Evolutionary conservation across 1,140 invertebrate species (phyloP), one percentile per base, ranked within the genome.

Genomic region (Lordiphosa stackelbergi): DNA sequence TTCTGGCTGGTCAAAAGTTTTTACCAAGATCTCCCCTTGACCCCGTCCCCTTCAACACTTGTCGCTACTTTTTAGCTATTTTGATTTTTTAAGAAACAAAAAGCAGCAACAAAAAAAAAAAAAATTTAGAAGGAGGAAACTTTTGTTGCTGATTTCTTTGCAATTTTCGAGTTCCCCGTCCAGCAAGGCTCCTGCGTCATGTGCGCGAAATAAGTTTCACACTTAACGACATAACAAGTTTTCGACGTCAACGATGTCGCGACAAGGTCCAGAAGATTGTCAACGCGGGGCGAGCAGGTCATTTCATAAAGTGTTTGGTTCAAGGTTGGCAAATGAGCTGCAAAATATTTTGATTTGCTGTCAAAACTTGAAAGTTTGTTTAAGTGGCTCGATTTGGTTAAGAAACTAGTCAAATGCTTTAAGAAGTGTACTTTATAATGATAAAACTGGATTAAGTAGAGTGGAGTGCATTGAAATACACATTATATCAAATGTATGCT

Each of bases 201-300:
- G 75, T 81, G 75, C 77, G 71, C 77, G 71, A 83, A 83, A 83
- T 83, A 83, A 83, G 77, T 83, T 83, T 83, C 72, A 83, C 77
- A 83, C 77, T 83, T 83, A 83, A 83, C 77, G 77, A 83, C 77
- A 83, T 83, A 83, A 83, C 77, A 83, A 83, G 78, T 83, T 83
- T 83, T 73, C 34, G 60, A 41, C 35, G 48, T 24, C 48, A 36
- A 22, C 42, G 63, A 31, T 31, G 28, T 11, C 22, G 19, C 65
- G 65, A 47, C 64, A 69, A 49, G 45, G 66, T 81, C 71, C 74
- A 63, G 46, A 40, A 58, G 48, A 43, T 31, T 57, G 41, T 59
- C 63, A 57, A 58, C 63, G 40, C 53, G 35, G 51, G 54, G 37
- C 55, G 42, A 68, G 63, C 63, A 73, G 68, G 73, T 61, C 73